phyloP scores from a whole-genome alignment of 2,113 vertebrate species.

The Peucedramus taeniatus region DNA sequence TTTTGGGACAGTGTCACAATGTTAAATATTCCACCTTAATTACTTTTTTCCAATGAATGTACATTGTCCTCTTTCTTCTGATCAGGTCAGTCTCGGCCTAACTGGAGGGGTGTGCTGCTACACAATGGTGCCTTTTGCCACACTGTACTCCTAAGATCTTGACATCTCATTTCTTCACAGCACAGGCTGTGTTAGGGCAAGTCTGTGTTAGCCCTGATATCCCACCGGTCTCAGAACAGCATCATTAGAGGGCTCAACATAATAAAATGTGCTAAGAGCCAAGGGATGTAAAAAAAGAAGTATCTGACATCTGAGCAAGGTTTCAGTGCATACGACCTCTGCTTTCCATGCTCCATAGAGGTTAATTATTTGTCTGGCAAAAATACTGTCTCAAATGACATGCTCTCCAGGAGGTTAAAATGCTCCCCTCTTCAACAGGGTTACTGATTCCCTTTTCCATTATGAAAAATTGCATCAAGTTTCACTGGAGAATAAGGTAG shows the following conservation, averaged over 20 bases:
- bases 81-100: neutral
- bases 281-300: neutral
- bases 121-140: neutral
- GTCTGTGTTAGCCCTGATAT: neutral
- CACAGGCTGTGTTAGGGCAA: neutral
- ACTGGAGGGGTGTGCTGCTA: neutral
- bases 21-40: neutral
- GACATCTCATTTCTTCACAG: neutral
- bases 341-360: neutral
- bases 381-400: neutral
- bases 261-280: neutral
- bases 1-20: neutral
- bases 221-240: neutral
- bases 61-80: neutral
- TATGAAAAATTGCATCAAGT: neutral
- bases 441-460: neutral
- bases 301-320: neutral
- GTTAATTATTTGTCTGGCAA: neutral
- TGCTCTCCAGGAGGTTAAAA: neutral
- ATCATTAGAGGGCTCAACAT: neutral
- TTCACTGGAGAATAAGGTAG: neutral
- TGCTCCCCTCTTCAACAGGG: neutral
- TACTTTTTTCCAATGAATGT: neutral
- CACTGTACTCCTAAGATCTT: neutral
- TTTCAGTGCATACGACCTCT: neutral